A percentile compares a stretch with the other conserved stretches of the same genome.
Evolutionary conservation across 2,113 vertebrate genomes (phyloP).

Genomic region (Nesoenas mayeri): DNA sequence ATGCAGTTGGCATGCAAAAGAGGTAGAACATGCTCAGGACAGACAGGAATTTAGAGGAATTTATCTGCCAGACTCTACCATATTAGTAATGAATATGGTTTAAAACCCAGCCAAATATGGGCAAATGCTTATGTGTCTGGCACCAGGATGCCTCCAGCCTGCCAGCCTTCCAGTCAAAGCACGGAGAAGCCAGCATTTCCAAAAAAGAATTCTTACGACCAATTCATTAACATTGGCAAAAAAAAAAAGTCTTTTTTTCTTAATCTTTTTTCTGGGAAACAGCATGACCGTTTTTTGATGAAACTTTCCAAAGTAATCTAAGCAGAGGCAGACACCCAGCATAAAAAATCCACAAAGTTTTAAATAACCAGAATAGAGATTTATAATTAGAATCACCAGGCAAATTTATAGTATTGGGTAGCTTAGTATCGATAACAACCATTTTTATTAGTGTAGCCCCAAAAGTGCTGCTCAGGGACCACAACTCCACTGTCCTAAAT

Average conservation of each 20-base stretch:
- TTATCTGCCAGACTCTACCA: conserved; percentile 18
- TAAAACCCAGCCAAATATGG: conserved; percentile 48
- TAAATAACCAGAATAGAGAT: conserved; percentile 13
- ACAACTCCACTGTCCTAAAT: not conserved
- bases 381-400: conserved; percentile 32
- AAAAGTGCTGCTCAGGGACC: not conserved
- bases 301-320: conserved; percentile 55
- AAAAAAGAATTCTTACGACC: conserved; percentile 52
- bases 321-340: conserved; percentile 49
- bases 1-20: not conserved
- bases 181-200: not conserved
- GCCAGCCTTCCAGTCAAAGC: conserved; percentile 56
- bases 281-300: conserved; percentile 27
- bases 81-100: conserved; percentile 27
- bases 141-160: not conserved
- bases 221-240: conserved; percentile 68
- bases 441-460: not conserved
- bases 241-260: conserved; percentile 42
- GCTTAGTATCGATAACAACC: not conserved
- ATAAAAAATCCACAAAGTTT: conserved; percentile 36
- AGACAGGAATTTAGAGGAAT: conserved; percentile 22
- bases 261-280: conserved; percentile 68
- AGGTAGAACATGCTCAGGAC: not conserved
- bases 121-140: conserved; percentile 53
- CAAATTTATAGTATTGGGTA: not conserved